A percentile compares a stretch with the other conserved stretches of the same genome.
Evolutionary conservation across 2,797 vertebrate species (phyloP).

Genomic region (Glossophaga mutica): DNA sequence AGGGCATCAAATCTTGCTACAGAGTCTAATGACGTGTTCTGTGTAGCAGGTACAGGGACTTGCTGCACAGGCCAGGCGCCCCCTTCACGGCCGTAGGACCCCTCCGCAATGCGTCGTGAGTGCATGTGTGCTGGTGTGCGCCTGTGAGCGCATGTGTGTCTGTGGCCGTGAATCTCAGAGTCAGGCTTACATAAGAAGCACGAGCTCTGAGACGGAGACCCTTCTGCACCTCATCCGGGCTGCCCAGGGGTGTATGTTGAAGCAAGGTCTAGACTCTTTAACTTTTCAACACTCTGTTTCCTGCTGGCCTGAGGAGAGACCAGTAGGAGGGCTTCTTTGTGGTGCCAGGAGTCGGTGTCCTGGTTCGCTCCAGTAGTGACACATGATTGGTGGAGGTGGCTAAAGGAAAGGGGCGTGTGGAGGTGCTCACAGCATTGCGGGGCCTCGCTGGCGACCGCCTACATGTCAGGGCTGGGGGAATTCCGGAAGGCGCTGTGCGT

Average conservation of each 20-base stretch:
- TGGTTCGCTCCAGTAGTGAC: not conserved
- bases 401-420: not conserved
- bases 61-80: not conserved
- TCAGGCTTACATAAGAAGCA: not conserved
- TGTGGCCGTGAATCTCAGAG: not conserved
- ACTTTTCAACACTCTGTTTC: not conserved
- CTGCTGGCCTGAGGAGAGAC: not conserved
- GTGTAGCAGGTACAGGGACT: not conserved
- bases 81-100: not conserved
- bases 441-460: constrained; percentile 74
- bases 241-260: not conserved
- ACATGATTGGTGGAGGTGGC: constrained; percentile 30
- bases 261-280: not conserved
- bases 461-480: constrained; percentile 70
- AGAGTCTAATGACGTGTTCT: not conserved
- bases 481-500: constrained; percentile 44
- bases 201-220: not conserved
- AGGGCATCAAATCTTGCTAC: not conserved
- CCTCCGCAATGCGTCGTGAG: not conserved
- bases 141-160: no score
- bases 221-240: not conserved
- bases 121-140: not conserved
- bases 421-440: constrained; percentile 22
- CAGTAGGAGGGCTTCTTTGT: not conserved
- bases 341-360: not conserved